A percentile compares a stretch with the other conserved stretches of the same genome.
These are phyloP conservation scores for Drosophila sproati DNA, from an alignment of 1,140 invertebrate species.

Conservation along the genomic window DNA sequence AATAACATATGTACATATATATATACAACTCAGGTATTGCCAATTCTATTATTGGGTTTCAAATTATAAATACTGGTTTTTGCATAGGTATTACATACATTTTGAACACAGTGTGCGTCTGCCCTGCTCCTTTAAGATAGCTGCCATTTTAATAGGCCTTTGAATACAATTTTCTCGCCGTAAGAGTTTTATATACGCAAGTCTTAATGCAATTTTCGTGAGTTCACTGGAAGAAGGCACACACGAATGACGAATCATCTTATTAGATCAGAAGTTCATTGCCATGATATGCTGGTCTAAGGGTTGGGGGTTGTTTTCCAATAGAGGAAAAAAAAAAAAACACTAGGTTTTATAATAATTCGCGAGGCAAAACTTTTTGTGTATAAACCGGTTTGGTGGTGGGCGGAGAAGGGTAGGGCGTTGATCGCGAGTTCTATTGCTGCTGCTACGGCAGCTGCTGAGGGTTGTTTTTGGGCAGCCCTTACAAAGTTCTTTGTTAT, in stretches of 20 bases:
- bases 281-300: conserved; percentile 27
- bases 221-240: background rate
- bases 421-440: conserved; percentile 35
- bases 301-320: conserved; percentile 50
- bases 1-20: too few species aligned
- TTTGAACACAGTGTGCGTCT: conserved; percentile 25
- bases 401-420: conserved; percentile 23
- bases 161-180: background rate
- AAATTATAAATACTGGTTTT: background rate
- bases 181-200: background rate
- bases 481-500: background rate
- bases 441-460: background rate
- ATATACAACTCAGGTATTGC: too few species aligned
- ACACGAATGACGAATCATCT: conserved; percentile 29
- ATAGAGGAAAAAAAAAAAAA: background rate
- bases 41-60: background rate
- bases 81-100: conserved; percentile 27
- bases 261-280: conserved; percentile 54
- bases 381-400: conserved; percentile 52
- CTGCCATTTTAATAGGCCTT: conserved; percentile 27
- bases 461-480: conserved; percentile 39
- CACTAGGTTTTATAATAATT: conserved; percentile 38
- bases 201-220: background rate
- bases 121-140: background rate
- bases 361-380: conserved; percentile 46